Percentiles rank a stretch among this genome's conserved stretches.
Conservation (phyloP, 2,888 invertebrate species). For the Callyntrura guangdongensis region DNA sequence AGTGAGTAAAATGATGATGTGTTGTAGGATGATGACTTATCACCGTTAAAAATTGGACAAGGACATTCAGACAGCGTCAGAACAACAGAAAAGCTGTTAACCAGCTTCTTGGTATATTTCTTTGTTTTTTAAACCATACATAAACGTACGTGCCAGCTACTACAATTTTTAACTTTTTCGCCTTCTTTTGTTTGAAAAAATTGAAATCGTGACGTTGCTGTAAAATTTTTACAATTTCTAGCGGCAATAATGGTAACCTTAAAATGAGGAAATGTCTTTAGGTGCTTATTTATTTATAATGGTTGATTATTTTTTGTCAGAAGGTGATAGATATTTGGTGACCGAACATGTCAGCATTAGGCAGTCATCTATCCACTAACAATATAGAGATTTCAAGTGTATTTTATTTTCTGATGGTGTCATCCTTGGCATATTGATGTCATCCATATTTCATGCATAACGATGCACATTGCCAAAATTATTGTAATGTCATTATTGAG, state of each 20-base stretch:
- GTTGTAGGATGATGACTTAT: slow-evolving; percentile 7
- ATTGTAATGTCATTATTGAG: background rate
- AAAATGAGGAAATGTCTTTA: background rate
- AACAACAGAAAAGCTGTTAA: background rate
- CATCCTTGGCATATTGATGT: slow-evolving; percentile 18
- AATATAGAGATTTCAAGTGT: background rate
- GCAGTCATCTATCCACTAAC: too few relatives aligned
- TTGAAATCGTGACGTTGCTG: slow-evolving; percentile 65
- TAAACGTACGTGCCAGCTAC: slow-evolving; percentile 28
- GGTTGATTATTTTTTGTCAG: slow-evolving; percentile 4
- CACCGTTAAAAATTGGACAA: slow-evolving; percentile 39
- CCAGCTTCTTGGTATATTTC: background rate
- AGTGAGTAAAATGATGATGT: background rate
- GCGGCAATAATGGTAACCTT: slow-evolving; percentile 1
- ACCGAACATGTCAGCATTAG: too few relatives aligned
- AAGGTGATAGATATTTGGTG: background rate
- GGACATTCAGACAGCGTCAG: slow-evolving; percentile 17
- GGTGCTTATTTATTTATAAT: background rate
- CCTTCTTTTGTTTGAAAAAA: slow-evolving; percentile 50
- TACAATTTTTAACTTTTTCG: slow-evolving; percentile 50
- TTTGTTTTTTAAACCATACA: background rate
- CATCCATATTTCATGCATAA: background rate
- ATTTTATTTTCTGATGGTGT: background rate
- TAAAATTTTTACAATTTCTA: slow-evolving; percentile 49
- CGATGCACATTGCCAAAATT: background rate